Conservation (phyloP, 2,888 invertebrate species). For the Limnephilus lunatus region DNA sequence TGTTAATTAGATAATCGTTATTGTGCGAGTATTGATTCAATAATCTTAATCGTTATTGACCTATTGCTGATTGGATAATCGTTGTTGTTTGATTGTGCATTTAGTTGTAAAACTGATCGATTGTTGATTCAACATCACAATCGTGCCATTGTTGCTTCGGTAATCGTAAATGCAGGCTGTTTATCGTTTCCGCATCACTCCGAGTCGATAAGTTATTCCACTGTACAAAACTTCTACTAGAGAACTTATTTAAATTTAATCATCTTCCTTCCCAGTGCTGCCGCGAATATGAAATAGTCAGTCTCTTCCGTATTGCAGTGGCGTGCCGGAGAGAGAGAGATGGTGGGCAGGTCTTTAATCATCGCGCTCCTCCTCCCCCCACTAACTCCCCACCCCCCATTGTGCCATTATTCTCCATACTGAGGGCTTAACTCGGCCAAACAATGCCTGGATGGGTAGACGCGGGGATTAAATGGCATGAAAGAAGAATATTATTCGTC, state of each 20-base stretch:
- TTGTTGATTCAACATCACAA: not conserved
- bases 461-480: conserved; percentile 20
- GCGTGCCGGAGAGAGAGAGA: not conserved
- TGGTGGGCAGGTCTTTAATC: conserved; percentile 14
- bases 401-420: conserved; percentile 13
- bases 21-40: not conserved
- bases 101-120: not conserved
- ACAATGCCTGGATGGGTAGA: conserved; percentile 2
- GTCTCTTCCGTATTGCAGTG: not conserved
- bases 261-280: not conserved
- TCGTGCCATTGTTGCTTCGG: not conserved
- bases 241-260: not conserved
- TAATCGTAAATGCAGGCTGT: not conserved
- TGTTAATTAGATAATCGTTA: too few relatives aligned
- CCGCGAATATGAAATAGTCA: not conserved
- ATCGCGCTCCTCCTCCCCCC: not conserved
- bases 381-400: not conserved
- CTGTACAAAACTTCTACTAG: not conserved
- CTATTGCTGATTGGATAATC: not conserved
- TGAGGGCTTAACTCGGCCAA: conserved; percentile 5
- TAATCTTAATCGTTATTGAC: not conserved
- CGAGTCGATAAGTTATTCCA: not conserved
- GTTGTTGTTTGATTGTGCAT: not conserved
- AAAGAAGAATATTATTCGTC: conserved; percentile 28
- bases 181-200: not conserved